Evolutionary conservation across 2,888 invertebrate species (phyloP), one percentile per base, ranked within the genome.

Genomic region (Himalopsyche kuldschensis): DNA sequence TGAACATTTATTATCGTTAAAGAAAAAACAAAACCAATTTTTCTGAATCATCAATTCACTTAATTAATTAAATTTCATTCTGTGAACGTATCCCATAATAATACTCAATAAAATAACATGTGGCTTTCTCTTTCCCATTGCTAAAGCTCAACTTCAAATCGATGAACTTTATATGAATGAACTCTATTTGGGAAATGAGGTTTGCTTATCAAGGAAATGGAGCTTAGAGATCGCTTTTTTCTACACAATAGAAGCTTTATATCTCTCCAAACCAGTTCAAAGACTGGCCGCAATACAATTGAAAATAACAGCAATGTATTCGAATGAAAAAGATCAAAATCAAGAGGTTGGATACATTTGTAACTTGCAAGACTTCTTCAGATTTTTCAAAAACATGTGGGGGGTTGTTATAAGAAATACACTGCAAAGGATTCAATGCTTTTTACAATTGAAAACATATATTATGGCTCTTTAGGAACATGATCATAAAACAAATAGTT

Each of bases 151-250:
- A 30, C 77, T 76, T 48, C n/a, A 20, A 32, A 32, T 81, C 82
- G 17, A 78, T 27, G 69, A 69, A 30, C 69, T 69, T 69, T 69
- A 69, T 69, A 69, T 27, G 69, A 69, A 78, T 80, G 82, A 84
- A 85, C 81, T 84, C 85, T 83, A 84, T 86, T 86, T 84, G 63
- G 85, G 79, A 86, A 86, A 85, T 85, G 85, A 86, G 82, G 82
- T 86, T 86, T 84, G 77, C 84, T 86, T 86, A 86, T 86, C 86
- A 86, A 79, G 80, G 85, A 85, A 86, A 86, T 86, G 86, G 84
- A 86, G 84, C 86, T 78, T 83, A 78, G 41, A 79, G 80, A 85
- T 84, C 85, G 85, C 78, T 84, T 84, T n/a, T 84, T 83, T 82
- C 82, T 78, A 80, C 75, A 82, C 78, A 84, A 83, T 83, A 47